Evolutionary conservation across 2,797 vertebrate species (phyloP).

Genomic region (Epinephelus coioides): DNA sequence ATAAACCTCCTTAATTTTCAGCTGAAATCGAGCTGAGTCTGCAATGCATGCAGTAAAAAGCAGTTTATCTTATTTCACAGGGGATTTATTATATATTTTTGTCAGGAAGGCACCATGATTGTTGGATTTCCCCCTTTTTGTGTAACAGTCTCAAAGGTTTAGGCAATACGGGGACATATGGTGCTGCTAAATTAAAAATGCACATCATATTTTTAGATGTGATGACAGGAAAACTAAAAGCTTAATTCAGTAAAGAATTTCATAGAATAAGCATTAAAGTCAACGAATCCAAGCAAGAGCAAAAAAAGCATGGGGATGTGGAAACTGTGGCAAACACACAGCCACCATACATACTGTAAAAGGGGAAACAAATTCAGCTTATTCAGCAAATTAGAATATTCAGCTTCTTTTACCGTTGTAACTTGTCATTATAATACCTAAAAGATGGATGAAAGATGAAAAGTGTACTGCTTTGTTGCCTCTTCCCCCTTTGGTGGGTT

Average conservation of each 20-base stretch:
- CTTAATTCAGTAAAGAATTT: not conserved
- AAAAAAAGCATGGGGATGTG: conserved; percentile 31
- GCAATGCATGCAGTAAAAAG: too few species aligned
- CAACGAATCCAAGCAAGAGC: not conserved
- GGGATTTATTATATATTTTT: not conserved
- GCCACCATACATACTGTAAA: conserved; percentile 16
- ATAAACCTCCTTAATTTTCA: not conserved
- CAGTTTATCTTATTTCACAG: not conserved
- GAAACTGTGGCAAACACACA: conserved; percentile 19
- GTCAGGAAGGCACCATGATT: not conserved
- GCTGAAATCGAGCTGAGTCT: too few species aligned
- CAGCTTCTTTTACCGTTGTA: not conserved
- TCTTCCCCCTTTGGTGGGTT: not conserved
- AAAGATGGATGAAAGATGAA: not conserved
- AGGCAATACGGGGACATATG: not conserved
- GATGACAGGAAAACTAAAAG: not conserved
- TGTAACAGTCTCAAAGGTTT: not conserved
- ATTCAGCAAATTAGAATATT: conserved; percentile 16
- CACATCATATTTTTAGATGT: not conserved
- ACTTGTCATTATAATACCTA: not conserved
- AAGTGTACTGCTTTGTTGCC: not conserved
- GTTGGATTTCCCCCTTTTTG: not conserved
- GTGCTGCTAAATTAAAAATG: not conserved
- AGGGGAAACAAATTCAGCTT: conserved; percentile 48
- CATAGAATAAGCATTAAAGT: not conserved